Base-by-base conservation (phyloP, 2,888 invertebrate genomes). In the Sphaeridia pumilis region DNA sequence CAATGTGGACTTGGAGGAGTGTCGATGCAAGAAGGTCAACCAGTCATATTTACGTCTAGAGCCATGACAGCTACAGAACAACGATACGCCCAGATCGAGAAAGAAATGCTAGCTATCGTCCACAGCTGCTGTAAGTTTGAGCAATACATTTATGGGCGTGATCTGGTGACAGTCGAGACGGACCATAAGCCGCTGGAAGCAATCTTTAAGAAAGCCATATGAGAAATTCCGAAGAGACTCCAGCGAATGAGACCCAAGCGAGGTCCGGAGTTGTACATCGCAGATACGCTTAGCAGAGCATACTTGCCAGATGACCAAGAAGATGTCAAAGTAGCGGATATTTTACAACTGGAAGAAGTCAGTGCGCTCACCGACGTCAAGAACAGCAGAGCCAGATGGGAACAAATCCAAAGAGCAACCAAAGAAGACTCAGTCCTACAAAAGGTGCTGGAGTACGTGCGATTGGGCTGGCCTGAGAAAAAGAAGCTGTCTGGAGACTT, bases 221-320 rank as follows among this genome's bases (percentile, higher is more conserved):
- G 20, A 1, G 22, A n/a, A 4, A 36, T 42, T 1, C 53, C 53
- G 28, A 53, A 53, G 35, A 28, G 53, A 17, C 17, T 53, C 4
- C 53, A 53, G 44, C 10, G 53, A 12, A 53, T 53, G 53, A 25
- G 2, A 12, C 49, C 48, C 49, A 54, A 54, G 49, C 42, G 44
- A 44, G 54, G 54, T 12, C 12, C 26, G 21, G 49, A 49, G 36
- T 22, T 54, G 45, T 54, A 49, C 41, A 45, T 49, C 4, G 49
- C 54, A 1, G 54, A 54, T 28, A 28, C 41, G 1, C 46, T 54
- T 1, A 54, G 49, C 35, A 24, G 54, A 31, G 54, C 49, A 2
- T 49, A 38, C 17, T 22, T 54, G 28, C 20, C 24, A 36, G 17
- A 22, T 44, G 25, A 17, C 25, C 14, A 44, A 14, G 24, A 24